Base-by-base conservation (phyloP, 2,113 vertebrate genomes). In the Bucco capensis region DNA sequence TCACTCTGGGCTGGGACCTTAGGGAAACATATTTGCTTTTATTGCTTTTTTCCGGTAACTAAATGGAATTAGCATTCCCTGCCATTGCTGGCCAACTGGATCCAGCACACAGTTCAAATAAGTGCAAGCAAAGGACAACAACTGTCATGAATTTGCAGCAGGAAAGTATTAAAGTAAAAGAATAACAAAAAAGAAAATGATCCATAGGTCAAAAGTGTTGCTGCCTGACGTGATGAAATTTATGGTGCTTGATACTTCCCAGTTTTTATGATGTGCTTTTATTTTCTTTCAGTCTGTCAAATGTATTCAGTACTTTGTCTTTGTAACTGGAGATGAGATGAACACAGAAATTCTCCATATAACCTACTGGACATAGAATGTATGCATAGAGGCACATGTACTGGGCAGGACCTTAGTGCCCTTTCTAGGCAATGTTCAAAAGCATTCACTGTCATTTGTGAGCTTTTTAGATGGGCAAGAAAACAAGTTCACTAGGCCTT, bases 1-100 rank as follows among this genome's bases (percentile, higher is more conserved):
- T 91, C 75, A 47, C n/a, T 71, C 30, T 53, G 33, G 58, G 66
- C 47, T 90, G 46, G 66, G 61, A 11, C 92, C 90, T 89, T 61
- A 53, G 86, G 83, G 88, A 93, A 93, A 91, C 73, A 70, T 88
- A 46, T 35, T 92, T 91, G 71, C 44, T 92, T 74, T 85, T 56
- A 92, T 58, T 83, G 53, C 25, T 57, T 91, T 81, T 71, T 81
- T 93, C 83, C 0, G 0, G 84, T 87, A 79, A 90, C 62, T 70
- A 50, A 91, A 79, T 70, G 75, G 64, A 95, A 92, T 93, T 76
- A 89, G 35, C 66, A 82, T 86, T 82, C 66, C 31, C 56, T 86
- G 51, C 31, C 70, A 49, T 57, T 73, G 71, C 88, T 82, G 77
- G 71, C 83, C 92, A 92, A 54, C 33, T 66, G 83, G 79, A 94